Base-by-base conservation (phyloP, 2,113 vertebrate genomes). In the Hydrolagus affinis region DNA sequence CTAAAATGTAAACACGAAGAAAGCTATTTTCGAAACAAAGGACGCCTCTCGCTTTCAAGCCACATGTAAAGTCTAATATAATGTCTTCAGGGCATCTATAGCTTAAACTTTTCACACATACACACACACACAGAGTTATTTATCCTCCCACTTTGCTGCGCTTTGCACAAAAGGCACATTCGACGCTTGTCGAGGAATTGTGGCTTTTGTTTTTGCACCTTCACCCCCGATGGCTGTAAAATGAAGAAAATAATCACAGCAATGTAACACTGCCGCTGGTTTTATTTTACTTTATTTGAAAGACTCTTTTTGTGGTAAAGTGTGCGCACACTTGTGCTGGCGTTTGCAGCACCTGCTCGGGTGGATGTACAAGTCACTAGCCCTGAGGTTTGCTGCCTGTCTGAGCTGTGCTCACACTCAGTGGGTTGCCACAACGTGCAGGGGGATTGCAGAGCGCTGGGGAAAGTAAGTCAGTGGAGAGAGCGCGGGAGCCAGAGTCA, bases 261-360 rank as follows among this genome's bases (percentile, higher is more conserved):
- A 87, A 87, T 87, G 73, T 88, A 72, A 89, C 87, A 88, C 88
- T 85, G 86, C 88, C 25, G 86, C 77, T 66, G n/a, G 78, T 86
- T 91, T 90, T 92, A 95, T 96, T 95, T 95, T 94, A 93, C 95
- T 96, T 94, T 92, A 94, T 95, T 92, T 91, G 85, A 87, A 93
- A 92, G 93, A 92, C 91, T 92, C 88, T 62, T 91, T 89, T 89
- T 89, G 89, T 87, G 1, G 44, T 44, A 44, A 44, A 44, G 44
- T 44, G 44, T 44, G 44, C n/a, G n/a, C 44, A 44, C 44, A 44
- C 44, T 44, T 66, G 2, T 64, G 7, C 23, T 80, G 8, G 66
- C 15, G 60, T 28, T 28, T 8, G 32, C 76, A 28, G 19, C 25
- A 66, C 60, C 25, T 17, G 66, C 17, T 66, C 78, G 66, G 77